phyloP scores from a whole-genome alignment of 2,888 invertebrate genomes.

The Hyalella azteca region DNA sequence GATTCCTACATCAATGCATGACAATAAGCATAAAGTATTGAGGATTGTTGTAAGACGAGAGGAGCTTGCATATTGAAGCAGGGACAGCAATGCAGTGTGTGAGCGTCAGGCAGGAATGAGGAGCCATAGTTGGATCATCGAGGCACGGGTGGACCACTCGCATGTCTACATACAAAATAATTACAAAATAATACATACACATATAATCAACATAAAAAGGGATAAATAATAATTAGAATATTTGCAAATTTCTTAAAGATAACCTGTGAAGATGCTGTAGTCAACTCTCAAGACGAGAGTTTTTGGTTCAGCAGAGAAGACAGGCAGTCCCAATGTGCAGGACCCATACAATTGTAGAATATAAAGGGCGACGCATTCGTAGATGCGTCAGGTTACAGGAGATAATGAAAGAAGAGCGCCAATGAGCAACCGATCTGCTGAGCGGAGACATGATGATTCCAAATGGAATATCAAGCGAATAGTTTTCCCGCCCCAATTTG shows the following conservation, averaged over 20 bases:
- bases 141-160: conserved; percentile 52
- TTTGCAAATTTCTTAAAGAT: conserved; percentile 55
- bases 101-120: conserved; percentile 12
- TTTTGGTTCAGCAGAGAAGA: conserved; percentile 30
- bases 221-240: conserved; percentile 52
- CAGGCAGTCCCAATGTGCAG: not conserved
- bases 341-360: not conserved
- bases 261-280: conserved; percentile 52
- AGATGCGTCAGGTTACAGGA: not conserved
- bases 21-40: no score
- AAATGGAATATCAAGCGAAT: no score
- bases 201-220: conserved; percentile 58
- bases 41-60: no score
- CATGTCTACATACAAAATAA: conserved; percentile 29
- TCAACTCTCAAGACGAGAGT: conserved; percentile 4
- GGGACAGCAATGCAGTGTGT: conserved; percentile 39
- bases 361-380: not conserved
- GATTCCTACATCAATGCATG: no score
- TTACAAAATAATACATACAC: conserved; percentile 49
- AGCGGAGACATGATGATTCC: not conserved
- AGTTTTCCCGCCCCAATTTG: not conserved
- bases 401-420: conserved; percentile 17
- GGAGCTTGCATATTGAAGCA: not conserved
- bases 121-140: conserved; percentile 48
- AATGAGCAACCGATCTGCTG: conserved; percentile 29